Conservation (phyloP, 2,888 invertebrate species). For the Podotricha telesiphe region DNA sequence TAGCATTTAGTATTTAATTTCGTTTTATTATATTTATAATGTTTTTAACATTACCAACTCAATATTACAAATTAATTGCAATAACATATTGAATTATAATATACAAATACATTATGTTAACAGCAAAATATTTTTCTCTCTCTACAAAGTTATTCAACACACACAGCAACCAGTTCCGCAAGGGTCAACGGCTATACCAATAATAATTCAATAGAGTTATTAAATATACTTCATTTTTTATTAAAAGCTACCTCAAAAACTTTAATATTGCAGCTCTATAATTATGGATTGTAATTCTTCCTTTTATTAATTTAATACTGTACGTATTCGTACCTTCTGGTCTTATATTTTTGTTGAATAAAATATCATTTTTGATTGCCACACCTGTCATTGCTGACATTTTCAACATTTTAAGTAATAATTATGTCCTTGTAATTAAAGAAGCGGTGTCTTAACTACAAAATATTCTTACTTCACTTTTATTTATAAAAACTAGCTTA, state of each 20-base stretch:
- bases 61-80: not conserved
- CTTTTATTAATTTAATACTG: conserved; percentile 47
- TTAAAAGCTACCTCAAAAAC: conserved; percentile 37
- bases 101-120: not conserved
- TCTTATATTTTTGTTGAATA: conserved; percentile 47
- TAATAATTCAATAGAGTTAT: conserved; percentile 40
- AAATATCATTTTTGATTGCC: conserved; percentile 49
- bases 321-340: conserved; percentile 44
- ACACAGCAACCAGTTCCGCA: conserved; percentile 25
- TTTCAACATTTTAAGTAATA: conserved; percentile 47
- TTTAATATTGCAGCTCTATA: conserved; percentile 42
- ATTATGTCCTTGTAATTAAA: conserved; percentile 45
- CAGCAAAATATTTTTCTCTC: not conserved
- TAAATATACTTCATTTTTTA: conserved; percentile 36
- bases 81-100: not conserved
- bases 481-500: not conserved
- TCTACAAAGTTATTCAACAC: conserved; percentile 28
- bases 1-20: not conserved
- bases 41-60: too few species aligned
- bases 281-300: conserved; percentile 46
- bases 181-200: conserved; percentile 21
- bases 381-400: conserved; percentile 47
- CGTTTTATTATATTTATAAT: not conserved
- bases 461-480: not conserved
- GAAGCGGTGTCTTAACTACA: conserved; percentile 22